Conservation (phyloP, 2,888 invertebrate genomes). For the Lucinisca nassula region DNA sequence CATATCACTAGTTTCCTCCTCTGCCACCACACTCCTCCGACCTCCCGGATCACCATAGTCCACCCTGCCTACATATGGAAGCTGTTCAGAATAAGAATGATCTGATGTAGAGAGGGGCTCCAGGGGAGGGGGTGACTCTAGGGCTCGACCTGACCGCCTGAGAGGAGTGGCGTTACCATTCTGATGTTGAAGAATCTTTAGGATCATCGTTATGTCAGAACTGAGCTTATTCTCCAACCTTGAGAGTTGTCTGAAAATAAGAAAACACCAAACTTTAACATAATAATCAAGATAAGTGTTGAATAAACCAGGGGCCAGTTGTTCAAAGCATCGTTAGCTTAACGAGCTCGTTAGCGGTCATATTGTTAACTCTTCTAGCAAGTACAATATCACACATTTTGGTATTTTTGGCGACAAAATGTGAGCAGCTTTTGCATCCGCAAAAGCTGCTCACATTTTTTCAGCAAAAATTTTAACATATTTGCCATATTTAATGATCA, state of each 20-base stretch:
- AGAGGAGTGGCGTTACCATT: constrained; percentile 20
- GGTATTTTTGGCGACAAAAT: no score
- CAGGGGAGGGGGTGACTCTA: not conserved
- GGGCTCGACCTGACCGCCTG: not conserved
- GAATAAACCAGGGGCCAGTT: no score
- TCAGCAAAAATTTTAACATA: no score
- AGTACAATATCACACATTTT: no score
- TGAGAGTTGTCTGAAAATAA: constrained; percentile 82
- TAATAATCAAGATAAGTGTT: no score
- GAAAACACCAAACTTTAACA: no score
- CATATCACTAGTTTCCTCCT: not conserved
- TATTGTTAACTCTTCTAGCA: no score
- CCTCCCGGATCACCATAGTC: not conserved
- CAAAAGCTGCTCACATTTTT: no score
- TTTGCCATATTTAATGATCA: no score
- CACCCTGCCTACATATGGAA: not conserved
- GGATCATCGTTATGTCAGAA: constrained; percentile 86
- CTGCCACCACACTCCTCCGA: not conserved
- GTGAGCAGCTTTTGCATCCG: no score
- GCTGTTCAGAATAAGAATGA: not conserved
- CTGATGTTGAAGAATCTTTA: constrained; percentile 83
- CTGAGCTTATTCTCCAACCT: constrained; percentile 86
- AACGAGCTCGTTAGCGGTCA: no score
- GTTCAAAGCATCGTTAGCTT: no score
- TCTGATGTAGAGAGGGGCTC: not conserved